Evolutionary conservation across 1,140 invertebrate species (phyloP), one percentile per base, ranked within the genome.

Genomic region (Littorina saxatilis): DNA sequence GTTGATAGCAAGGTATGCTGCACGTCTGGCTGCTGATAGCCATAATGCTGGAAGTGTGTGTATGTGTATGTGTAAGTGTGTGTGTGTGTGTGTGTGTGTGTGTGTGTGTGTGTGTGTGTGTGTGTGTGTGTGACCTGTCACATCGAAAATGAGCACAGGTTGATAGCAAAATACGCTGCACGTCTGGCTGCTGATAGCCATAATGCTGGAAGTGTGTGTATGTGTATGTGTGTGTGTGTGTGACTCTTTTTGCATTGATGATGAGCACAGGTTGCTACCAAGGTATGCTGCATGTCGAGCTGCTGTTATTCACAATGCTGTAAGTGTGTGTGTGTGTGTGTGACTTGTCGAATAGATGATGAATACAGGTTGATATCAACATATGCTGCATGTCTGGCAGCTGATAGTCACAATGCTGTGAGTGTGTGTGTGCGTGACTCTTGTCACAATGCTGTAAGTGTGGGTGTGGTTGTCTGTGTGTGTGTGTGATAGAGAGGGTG

Each of bases 191-290:
- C 93, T 29, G 96, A 99, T 93, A 95, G 96, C 82, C 94, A 96
- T 90, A 96, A 96, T 85, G 95, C 96, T 93, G 96, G 97, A 94
- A 95, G 94, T 94, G n/a, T n/a, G 70, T 15, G n/a, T 77, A 40
- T 68, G 1, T 66, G 58, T 68, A 4, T 66, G 73, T 77, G 58
- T 76, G 40, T 43, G 35, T 47, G 27, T 47, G 55, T 68, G 29
- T 76, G 55, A 77, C 7, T n/a, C n/a, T n/a, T 91, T 88, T 92
- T 87, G 85, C 91, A 90, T 87, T 92, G 98, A 99, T 93, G 98
- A 99, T 92, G 98, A 99, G 92, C 98, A 99, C 92, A 95, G 97
- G 83, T 94, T 99, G 79, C 99, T 99, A 91, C 98, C 98, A 55
- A 94, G 98, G 86, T 99, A 99, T 93, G 97, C 98, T 29, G 97